Evolutionary conservation across 2,888 invertebrate species (phyloP), one percentile per base, ranked within the genome.

Genomic region (Drosophila ustulata): DNA sequence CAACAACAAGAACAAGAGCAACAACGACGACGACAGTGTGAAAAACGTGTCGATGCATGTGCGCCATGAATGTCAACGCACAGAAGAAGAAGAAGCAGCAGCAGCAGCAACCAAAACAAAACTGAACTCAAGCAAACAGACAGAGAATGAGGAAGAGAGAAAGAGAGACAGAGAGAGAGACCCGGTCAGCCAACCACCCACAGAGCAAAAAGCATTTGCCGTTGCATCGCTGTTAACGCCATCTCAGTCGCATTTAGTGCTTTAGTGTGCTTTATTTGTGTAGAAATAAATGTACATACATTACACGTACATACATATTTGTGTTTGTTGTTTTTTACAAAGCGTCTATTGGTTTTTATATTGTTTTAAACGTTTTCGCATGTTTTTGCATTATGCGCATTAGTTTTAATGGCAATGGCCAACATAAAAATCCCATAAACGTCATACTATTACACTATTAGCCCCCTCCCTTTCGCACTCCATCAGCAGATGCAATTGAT

Each of bases 1-100:
- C 13, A 23, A 28, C 32, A 41, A 25, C 13, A 28, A 37, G 28
- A 57, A 45, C 25, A 43, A 61, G n/a, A 50, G 11, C 3, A 9
- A 34, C 9, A 3, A 34, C 39, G 7, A 7, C 18, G 39, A 18
- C 30, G 46, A 32, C 53, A 61, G 73, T 64, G 66, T 57, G 55
- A 83, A 74, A 74, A 86, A 77, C 80, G 80, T 86, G 86, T 79
- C 83, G 68, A 72, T 86, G 83, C 81, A 81, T 86, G 86, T 82
- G 75, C 74, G 63, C 83, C 73, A 74, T 84, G 83, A 75, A 82
- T 79, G 72, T 73, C 80, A 85, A 82, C 73, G 76, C 70, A 63
- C 45, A 71, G 30, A 55, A 43, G 52, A 37, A 47, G 46, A 28
- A 45, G 26, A 32, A 49, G 9, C 47, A 47, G 41, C 28, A 49